Conservation (phyloP, 2,888 invertebrate genomes). For the Branchipolynoe longqiensis region DNA sequence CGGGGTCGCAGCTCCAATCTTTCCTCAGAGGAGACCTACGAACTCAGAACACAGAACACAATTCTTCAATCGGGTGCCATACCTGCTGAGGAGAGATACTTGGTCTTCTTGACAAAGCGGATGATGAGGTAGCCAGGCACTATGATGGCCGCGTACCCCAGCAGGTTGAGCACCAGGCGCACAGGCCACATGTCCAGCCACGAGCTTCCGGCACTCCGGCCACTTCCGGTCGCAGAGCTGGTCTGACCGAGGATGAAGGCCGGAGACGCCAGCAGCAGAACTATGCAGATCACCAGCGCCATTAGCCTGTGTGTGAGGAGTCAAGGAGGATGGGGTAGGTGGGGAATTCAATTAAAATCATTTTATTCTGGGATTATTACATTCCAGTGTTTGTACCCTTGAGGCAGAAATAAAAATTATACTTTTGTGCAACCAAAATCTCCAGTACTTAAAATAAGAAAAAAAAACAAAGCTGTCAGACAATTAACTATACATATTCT, state of each 20-base stretch:
- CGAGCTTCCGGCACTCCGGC: not conserved
- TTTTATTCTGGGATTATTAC: not conserved
- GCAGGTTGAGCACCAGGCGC: conserved; percentile 89
- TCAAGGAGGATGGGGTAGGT: no score
- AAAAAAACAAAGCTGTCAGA: not conserved
- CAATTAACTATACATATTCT: no score
- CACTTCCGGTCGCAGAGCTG: not conserved
- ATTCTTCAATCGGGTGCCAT: no score
- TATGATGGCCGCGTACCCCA: conserved; percentile 94
- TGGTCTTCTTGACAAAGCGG: conserved; percentile 89
- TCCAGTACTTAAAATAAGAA: not conserved
- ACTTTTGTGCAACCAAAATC: no score
- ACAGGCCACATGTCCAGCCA: conserved; percentile 86
- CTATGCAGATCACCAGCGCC: not conserved
- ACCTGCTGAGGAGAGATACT: conserved; percentile 89
- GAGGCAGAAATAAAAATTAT: no score
- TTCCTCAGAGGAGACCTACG: no score
- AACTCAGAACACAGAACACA: no score
- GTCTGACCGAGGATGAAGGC: not conserved
- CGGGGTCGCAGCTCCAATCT: no score
- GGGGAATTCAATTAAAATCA: no score
- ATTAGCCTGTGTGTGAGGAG: conserved; percentile 27
- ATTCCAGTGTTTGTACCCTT: no score
- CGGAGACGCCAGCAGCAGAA: conserved; percentile 29
- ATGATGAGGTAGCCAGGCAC: conserved; percentile 92